These are phyloP conservation scores for Stenodema calcarata DNA, from an alignment of 2,888 invertebrate species.

Conservation along the genomic window DNA sequence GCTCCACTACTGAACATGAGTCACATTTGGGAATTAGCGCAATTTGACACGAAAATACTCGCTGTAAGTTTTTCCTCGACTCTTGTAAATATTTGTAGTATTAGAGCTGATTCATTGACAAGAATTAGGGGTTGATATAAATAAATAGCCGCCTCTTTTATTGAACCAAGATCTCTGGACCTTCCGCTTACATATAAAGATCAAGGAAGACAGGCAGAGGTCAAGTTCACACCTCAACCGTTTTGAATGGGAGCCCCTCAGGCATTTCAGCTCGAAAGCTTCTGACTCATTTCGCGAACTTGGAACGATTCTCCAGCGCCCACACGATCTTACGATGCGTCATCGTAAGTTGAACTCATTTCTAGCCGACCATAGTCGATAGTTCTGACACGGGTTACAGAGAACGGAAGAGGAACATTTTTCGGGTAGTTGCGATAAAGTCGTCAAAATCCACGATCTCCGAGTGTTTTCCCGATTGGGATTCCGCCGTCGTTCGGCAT, in stretches of 20 bases:
- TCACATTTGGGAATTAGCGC: too few relatives aligned
- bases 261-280: not conserved
- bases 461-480: not conserved
- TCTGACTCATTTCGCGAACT: not conserved
- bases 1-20: too few relatives aligned
- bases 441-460: not conserved
- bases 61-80: too few relatives aligned
- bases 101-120: too few relatives aligned
- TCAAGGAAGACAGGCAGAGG: not conserved
- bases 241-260: not conserved
- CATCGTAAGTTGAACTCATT: not conserved
- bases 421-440: not conserved
- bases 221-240: not conserved
- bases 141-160: too few relatives aligned
- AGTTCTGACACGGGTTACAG: not conserved
- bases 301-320: not conserved
- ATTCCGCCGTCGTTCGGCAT: not conserved
- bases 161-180: too few relatives aligned
- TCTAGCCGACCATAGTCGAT: not conserved
- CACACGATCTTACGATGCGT: not conserved
- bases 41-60: too few relatives aligned
- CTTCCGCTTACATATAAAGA: too few relatives aligned
- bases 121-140: too few relatives aligned
- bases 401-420: not conserved
- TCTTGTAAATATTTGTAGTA: too few relatives aligned